phyloP scores from a whole-genome alignment of 2,113 vertebrate genomes.

The Hystrix cristata region DNA sequence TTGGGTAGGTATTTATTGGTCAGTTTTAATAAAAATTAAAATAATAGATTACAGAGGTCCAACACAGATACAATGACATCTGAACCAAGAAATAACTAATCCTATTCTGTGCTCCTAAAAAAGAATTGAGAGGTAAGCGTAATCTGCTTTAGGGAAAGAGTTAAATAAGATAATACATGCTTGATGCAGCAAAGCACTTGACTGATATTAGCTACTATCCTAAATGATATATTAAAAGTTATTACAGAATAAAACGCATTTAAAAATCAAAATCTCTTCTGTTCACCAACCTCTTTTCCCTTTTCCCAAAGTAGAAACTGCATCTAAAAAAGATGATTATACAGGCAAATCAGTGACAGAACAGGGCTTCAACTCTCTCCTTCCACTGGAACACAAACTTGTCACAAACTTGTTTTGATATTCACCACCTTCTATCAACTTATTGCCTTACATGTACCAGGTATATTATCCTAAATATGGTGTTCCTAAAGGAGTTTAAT shows the following conservation, averaged over 20 bases:
- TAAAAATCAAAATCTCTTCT: neutral
- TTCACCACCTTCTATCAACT: neutral
- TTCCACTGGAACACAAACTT: neutral
- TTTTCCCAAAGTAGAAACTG: neutral
- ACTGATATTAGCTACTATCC: neutral
- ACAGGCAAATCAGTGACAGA: neutral
- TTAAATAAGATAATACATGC: neutral
- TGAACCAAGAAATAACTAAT: neutral
- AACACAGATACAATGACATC: neutral
- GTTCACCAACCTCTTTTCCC: neutral
- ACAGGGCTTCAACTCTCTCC: neutral
- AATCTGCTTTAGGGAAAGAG: neutral
- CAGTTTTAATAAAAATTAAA: slow-evolving; percentile 42
- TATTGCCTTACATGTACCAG: neutral
- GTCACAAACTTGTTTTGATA: neutral
- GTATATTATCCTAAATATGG: neutral
- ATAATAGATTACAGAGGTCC: neutral
- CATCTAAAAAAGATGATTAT: neutral
- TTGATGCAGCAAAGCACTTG: neutral
- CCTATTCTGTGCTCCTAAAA: neutral
- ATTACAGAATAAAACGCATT: neutral
- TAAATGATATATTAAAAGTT: neutral
- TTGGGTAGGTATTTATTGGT: neutral
- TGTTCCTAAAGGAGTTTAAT: neutral
- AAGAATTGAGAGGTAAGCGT: neutral